A percentile compares a stretch with the other conserved stretches of the same genome.
phyloP scores from a whole-genome alignment of 1,140 invertebrate genomes.

The Lerema accius region DNA sequence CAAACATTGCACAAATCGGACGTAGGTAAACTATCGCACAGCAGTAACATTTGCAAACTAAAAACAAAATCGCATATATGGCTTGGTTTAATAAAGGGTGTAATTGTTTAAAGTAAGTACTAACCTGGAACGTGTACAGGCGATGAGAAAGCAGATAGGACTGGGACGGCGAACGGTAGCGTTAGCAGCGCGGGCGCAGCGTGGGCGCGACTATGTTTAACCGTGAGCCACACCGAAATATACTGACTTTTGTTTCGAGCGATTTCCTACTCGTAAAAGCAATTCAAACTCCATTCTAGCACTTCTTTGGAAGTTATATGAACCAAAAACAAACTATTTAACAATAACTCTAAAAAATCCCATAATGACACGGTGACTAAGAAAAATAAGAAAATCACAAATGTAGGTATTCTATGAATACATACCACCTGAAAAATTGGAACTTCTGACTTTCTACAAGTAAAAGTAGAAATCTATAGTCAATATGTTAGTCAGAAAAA shows the following conservation, averaged over 20 bases:
- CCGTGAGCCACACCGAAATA: constrained; percentile 76
- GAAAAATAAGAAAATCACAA: too few relatives aligned
- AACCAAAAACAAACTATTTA: too few relatives aligned
- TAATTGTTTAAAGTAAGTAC: constrained; percentile 49
- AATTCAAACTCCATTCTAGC: constrained; percentile 18
- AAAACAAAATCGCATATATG: constrained; percentile 54
- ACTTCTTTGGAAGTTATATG: constrained; percentile 6
- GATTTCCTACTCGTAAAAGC: constrained; percentile 66
- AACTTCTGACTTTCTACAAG: too few relatives aligned
- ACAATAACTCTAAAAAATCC: too few relatives aligned
- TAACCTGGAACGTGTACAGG: constrained; percentile 71
- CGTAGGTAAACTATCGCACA: constrained; percentile 37
- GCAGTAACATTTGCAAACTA: constrained; percentile 33
- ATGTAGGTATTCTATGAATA: too few relatives aligned
- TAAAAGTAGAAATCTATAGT: too few relatives aligned
- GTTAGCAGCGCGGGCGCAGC: constrained; percentile 48
- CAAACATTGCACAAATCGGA: constrained; percentile 22
- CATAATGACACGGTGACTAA: too few relatives aligned
- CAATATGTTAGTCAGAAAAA: too few relatives aligned
- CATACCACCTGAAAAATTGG: too few relatives aligned
- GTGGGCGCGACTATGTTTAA: constrained; percentile 79
- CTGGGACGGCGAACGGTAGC: constrained; percentile 53
- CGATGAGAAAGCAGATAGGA: constrained; percentile 66
- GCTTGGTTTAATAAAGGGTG: constrained; percentile 34
- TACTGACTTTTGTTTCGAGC: constrained; percentile 76